Conservation (phyloP, 30 jellyfish, hydroid and myxozoan genomes). For the Turritopsis rubra region DNA sequence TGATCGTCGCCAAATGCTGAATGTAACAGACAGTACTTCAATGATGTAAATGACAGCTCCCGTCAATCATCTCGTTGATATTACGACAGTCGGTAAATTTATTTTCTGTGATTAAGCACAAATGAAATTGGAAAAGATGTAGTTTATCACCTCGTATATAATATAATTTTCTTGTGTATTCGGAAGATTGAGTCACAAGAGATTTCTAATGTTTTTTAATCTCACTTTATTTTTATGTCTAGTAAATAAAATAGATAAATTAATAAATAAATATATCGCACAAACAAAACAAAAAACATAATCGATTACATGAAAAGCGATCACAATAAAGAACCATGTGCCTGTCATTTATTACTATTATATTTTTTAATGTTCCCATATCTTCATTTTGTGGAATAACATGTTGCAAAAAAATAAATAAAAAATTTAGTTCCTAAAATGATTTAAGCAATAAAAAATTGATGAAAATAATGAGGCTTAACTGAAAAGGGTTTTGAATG, state of each 20-base stretch:
- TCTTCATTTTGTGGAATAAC: not conserved
- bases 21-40: slow-evolving; percentile 16
- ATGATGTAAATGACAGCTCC: not conserved
- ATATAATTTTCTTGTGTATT: not conserved
- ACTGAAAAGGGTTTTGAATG: too few relatives aligned
- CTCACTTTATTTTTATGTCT: not conserved
- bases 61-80: not conserved
- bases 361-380: not conserved
- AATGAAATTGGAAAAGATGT: not conserved
- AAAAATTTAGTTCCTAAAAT: not conserved
- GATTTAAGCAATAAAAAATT: not conserved
- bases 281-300: not conserved
- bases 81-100: not conserved
- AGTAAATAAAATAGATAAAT: not conserved
- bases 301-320: not conserved
- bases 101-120: not conserved
- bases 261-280: not conserved
- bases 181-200: not conserved
- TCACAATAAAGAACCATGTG: not conserved
- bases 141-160: not conserved
- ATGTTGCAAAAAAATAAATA: not conserved
- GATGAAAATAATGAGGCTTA: not conserved
- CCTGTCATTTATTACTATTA: not conserved
- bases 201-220: not conserved
- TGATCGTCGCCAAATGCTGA: slow-evolving; percentile 6